Base-by-base conservation (phyloP, 2,113 vertebrate species). In the Terrapene triunguis region DNA sequence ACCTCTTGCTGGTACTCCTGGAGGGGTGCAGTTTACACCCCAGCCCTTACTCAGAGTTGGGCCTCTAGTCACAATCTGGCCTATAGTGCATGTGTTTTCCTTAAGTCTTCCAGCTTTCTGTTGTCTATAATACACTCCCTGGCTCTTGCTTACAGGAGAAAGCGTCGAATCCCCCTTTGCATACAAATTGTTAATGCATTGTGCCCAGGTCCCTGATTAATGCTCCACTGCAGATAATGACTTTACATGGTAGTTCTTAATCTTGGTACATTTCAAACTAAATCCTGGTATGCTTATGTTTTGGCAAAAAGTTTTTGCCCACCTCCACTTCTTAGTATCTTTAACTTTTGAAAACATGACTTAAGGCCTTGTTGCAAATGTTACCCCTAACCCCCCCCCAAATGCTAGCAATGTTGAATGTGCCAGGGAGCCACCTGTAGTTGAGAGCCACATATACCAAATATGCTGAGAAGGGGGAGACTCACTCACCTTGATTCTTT, bases 161-260 rank as follows among this genome's bases (percentile, higher is more conserved):
- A 35, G 5, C 24, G 6, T 50, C 82, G 81, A 87, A 92, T 74
- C 3, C 48, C 82, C 88, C 95, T 94, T 88, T 93, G 93, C 85
- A 96, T 97, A 95, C 92, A 97, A 91, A 97, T 95, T 85, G 87
- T 88, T 94, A 95, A 97, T 92, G 92, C 85, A 94, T 94, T 97
- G 92, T 97, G 94, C 92, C 87, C 89, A 96, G 95, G 83, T n/a
- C 54, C 87, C 94, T 95, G 96, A 97, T 97, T 97, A 97, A 97
- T 96, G 85, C 95, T 91, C 79, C 80, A 79, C 92, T 91, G 92
- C 90, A 94, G 95, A 95, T 97, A 97, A 96, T 57, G 32, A 95
- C 95, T 97, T 97, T 92, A 95, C 95, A 91, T 97, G 95, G 94
- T 35, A 82, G 97, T 65, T 88, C 87, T 97, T 97, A 96, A 97